A percentile compares a stretch with the other conserved stretches of the same genome.
These are phyloP conservation scores for Helicorthomorpha holstii DNA, from an alignment of 1,140 invertebrate genomes.

Conservation along the genomic window DNA sequence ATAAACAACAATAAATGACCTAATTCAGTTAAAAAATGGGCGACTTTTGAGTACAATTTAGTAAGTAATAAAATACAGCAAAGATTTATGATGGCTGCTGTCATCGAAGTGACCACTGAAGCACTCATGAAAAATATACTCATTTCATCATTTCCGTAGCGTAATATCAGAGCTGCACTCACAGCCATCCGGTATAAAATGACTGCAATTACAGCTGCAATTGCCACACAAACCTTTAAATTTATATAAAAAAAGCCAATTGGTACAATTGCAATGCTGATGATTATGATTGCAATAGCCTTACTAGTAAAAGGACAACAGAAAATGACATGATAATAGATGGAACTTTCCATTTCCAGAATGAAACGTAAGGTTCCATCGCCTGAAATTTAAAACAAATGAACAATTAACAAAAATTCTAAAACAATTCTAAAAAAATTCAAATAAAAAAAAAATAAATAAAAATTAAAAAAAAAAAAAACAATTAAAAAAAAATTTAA, in stretches of 20 bases:
- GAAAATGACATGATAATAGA: conserved; percentile 68
- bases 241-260: conserved; percentile 8
- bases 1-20: too few relatives aligned
- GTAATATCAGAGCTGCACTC: conserved; percentile 39
- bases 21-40: too few relatives aligned
- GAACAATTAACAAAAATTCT: too few relatives aligned
- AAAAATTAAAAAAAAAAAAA: too few relatives aligned
- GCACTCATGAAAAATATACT: conserved; percentile 50
- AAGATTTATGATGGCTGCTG: conserved; percentile 72
- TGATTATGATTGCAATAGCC: conserved; percentile 8
- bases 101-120: conserved; percentile 60
- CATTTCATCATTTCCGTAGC: conserved; percentile 17
- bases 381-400: conserved; percentile 32
- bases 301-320: conserved; percentile 56
- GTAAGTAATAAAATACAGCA: conserved; percentile 72
- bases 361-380: conserved; percentile 64
- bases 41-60: too few relatives aligned
- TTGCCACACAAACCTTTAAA: conserved; percentile 47
- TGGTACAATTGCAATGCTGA: conserved; percentile 1
- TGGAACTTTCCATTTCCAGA: conserved; percentile 70
- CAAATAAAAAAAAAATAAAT: conserved; percentile 3
- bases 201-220: conserved; percentile 73
- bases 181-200: conserved; percentile 83
- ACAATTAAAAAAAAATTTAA: too few relatives aligned
- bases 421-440: too few relatives aligned